phyloP scores from a whole-genome alignment of 2,888 invertebrate species.

The Cheilosia vulpina region DNA sequence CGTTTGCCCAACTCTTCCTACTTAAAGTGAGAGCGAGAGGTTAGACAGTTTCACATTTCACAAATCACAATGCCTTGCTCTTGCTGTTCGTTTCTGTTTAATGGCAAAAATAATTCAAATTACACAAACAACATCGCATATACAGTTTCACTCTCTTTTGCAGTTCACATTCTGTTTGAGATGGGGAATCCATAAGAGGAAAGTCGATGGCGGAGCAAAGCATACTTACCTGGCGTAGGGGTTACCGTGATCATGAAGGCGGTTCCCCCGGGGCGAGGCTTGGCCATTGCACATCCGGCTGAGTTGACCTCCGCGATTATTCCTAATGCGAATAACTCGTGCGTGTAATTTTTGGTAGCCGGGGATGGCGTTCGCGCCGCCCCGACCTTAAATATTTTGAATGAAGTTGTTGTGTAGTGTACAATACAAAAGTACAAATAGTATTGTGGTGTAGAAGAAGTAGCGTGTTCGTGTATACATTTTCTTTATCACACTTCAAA shows the following conservation, averaged over 20 bases:
- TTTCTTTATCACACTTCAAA: too few species aligned
- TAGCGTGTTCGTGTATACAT: too few species aligned
- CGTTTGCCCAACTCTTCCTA: too few species aligned
- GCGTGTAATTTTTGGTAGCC: conserved; percentile 88
- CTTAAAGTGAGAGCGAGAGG: too few species aligned
- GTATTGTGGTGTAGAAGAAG: too few species aligned
- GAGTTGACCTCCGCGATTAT: conserved; percentile 91
- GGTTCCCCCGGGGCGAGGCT: conserved; percentile 82
- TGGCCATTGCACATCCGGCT: conserved; percentile 87
- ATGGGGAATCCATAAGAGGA: neutral
- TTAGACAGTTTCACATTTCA: too few species aligned
- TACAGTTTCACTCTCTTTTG: neutral
- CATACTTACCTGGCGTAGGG: conserved; percentile 83
- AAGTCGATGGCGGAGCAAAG: conserved; percentile 58
- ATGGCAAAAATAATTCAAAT: neutral
- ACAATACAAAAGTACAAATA: too few species aligned
- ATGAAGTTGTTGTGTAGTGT: too few species aligned
- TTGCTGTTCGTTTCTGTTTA: too few species aligned
- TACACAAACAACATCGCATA: neutral
- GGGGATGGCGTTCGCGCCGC: conserved; percentile 87
- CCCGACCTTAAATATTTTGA: conserved; percentile 82
- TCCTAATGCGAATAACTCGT: conserved; percentile 90
- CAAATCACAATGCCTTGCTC: too few species aligned
- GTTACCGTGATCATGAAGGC: conserved; percentile 82
- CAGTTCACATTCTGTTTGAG: neutral